phyloP scores from a whole-genome alignment of 2,888 invertebrate genomes.

The Buathra laborator region DNA sequence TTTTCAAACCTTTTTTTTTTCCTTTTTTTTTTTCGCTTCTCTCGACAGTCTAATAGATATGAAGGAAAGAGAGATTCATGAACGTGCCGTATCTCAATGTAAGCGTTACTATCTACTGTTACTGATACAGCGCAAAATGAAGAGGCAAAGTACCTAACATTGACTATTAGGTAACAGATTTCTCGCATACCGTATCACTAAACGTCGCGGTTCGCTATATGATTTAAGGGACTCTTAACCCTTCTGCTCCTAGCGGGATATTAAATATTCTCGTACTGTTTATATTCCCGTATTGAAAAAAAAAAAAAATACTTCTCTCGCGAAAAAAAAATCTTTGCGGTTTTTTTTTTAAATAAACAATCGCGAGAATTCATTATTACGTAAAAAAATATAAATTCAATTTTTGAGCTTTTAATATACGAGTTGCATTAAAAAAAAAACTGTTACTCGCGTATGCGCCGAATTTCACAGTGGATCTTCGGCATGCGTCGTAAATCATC shows the following conservation, averaged over 20 bases:
- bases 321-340: too few relatives aligned
- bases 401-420: too few relatives aligned
- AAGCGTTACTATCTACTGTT: not conserved
- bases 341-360: too few relatives aligned
- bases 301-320: too few relatives aligned
- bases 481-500: conserved; percentile 59
- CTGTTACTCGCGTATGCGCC: not conserved
- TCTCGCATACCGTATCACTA: too few relatives aligned
- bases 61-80: not conserved
- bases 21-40: too few relatives aligned
- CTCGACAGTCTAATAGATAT: not conserved
- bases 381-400: not conserved
- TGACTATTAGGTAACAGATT: not conserved
- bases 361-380: too few relatives aligned
- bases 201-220: too few relatives aligned
- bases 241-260: too few relatives aligned
- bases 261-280: too few relatives aligned
- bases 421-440: not conserved
- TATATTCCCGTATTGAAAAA: too few relatives aligned
- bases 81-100: not conserved
- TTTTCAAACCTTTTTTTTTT: not conserved
- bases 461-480: conserved; percentile 1
- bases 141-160: not conserved
- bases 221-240: too few relatives aligned
- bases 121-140: not conserved